phyloP scores from a whole-genome alignment of 1,140 invertebrate genomes.

The Tigriopus japonicus region DNA sequence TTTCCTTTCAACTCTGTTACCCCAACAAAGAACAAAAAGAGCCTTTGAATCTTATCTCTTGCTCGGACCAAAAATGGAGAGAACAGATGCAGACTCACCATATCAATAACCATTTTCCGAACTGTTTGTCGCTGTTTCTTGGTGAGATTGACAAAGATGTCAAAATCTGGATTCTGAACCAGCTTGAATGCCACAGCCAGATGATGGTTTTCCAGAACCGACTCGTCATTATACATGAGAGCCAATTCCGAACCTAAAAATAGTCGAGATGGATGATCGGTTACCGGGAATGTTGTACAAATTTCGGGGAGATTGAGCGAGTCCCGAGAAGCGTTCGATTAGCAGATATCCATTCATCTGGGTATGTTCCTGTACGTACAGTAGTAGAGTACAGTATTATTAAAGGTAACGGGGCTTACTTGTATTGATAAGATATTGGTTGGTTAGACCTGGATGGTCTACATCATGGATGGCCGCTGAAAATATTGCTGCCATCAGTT shows the following conservation, averaged over 20 bases:
- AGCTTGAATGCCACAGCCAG: conserved; percentile 93
- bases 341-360: not conserved
- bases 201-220: conserved; percentile 95
- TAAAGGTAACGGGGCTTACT: conserved; percentile 30
- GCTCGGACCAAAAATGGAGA: too few species aligned
- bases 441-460: conserved; percentile 94
- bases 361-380: not conserved
- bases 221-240: conserved; percentile 98
- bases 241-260: conserved; percentile 46
- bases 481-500: conserved; percentile 84
- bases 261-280: not conserved
- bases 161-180: conserved; percentile 83
- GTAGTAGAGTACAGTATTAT: not conserved
- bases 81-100: conserved; percentile 37
- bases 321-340: not conserved
- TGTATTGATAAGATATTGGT: conserved; percentile 91
- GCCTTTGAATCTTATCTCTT: too few species aligned
- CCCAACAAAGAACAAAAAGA: too few species aligned
- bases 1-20: too few species aligned
- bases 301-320: not conserved
- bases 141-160: conserved; percentile 80
- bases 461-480: conserved; percentile 95
- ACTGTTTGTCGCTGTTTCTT: conserved; percentile 92
- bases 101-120: conserved; percentile 97
- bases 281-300: not conserved